phyloP scores from a whole-genome alignment of 1,140 invertebrate species.

The Schlechtendalia chinensis region DNA sequence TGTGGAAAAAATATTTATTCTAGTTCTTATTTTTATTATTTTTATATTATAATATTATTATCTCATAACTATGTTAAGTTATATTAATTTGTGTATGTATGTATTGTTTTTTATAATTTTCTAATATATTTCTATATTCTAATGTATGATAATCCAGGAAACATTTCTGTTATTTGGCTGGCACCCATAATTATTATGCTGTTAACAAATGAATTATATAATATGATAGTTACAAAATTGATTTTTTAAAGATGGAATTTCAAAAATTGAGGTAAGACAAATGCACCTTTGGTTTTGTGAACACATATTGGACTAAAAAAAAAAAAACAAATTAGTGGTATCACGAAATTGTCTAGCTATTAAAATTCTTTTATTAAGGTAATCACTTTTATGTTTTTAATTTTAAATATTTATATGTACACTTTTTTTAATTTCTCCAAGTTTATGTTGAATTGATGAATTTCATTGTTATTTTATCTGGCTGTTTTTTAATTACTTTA shows the following conservation, averaged over 20 bases:
- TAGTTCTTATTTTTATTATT: too few relatives aligned
- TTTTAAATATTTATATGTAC: too few relatives aligned
- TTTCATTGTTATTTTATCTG: too few relatives aligned
- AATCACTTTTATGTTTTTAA: background rate
- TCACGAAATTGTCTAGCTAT: background rate
- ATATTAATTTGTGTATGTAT: too few relatives aligned
- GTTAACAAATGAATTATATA: background rate
- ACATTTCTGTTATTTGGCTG: conserved; percentile 13
- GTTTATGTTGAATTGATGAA: too few relatives aligned
- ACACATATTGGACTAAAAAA: background rate
- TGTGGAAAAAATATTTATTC: too few relatives aligned
- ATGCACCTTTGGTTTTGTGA: conserved; percentile 4
- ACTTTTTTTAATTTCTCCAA: too few relatives aligned
- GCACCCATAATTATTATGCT: background rate
- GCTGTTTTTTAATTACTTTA: too few relatives aligned
- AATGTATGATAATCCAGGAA: background rate
- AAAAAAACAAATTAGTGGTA: background rate
- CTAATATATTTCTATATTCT: too few relatives aligned
- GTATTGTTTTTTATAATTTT: too few relatives aligned
- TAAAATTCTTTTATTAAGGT: background rate
- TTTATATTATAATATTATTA: too few relatives aligned
- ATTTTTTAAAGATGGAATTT: conserved; percentile 22
- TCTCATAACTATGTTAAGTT: too few relatives aligned
- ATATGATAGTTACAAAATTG: background rate
- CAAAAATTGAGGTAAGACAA: conserved; percentile 23